Conservation (phyloP, 2,888 invertebrate species). For the Drosophila meridiana region DNA sequence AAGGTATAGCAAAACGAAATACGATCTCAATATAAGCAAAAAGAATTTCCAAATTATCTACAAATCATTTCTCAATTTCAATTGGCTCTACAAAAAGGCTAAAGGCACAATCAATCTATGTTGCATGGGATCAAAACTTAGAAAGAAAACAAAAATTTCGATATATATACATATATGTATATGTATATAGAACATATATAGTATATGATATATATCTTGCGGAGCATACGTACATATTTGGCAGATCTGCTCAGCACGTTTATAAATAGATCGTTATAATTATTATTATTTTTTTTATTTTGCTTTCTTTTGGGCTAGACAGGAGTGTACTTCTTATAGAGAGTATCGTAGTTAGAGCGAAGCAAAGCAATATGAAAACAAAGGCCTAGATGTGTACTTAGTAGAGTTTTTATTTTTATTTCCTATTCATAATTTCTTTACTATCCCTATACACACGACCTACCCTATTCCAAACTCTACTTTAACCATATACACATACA, state of each 20-base stretch:
- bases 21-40: slow-evolving; percentile 50
- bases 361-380: slow-evolving; percentile 63
- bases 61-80: slow-evolving; percentile 40
- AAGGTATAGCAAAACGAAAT: background rate
- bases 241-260: slow-evolving; percentile 42
- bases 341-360: slow-evolving; percentile 48
- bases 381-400: slow-evolving; percentile 63
- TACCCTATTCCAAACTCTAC: slow-evolving; percentile 23
- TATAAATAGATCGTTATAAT: background rate
- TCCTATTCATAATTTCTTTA: slow-evolving; percentile 11
- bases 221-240: slow-evolving; percentile 16
- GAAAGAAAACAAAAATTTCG: slow-evolving; percentile 39
- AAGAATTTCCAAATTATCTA: slow-evolving; percentile 23
- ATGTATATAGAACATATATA: slow-evolving; percentile 4
- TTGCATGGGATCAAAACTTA: slow-evolving; percentile 81
- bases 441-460: slow-evolving; percentile 25
- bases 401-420: slow-evolving; percentile 53
- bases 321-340: slow-evolving; percentile 25
- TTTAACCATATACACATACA: slow-evolving; percentile 18
- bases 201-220: slow-evolving; percentile 27
- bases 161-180: slow-evolving; percentile 24
- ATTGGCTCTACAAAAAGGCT: slow-evolving; percentile 64
- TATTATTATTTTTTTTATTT: background rate
- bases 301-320: slow-evolving; percentile 11
- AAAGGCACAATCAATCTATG: slow-evolving; percentile 74